Evolutionary conservation across 2,113 vertebrate species (phyloP).

Genomic region (Zosterops japonicus): DNA sequence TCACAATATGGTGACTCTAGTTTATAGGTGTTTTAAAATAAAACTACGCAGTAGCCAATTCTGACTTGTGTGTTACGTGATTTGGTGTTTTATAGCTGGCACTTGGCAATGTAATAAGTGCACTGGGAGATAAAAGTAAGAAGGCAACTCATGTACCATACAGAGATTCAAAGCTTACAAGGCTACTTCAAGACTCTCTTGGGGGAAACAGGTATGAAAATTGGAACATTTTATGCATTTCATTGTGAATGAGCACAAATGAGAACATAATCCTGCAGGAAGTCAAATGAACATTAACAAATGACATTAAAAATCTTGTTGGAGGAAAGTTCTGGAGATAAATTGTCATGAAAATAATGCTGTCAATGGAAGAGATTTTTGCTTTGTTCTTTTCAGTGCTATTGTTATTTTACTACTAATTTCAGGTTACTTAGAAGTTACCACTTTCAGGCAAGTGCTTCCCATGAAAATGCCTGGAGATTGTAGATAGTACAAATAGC

Average conservation of each 20-base stretch:
- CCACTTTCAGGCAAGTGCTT: neutral
- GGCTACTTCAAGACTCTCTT: conserved; percentile 93
- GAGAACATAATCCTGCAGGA: neutral
- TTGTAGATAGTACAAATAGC: neutral
- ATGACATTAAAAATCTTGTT: neutral
- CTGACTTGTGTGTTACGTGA: neutral
- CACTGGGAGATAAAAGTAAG: conserved; percentile 94
- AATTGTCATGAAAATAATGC: neutral
- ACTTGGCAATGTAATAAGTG: conserved; percentile 97
- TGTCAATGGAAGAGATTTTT: neutral
- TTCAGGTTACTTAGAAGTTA: neutral
- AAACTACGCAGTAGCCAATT: neutral
- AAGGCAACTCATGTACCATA: conserved; percentile 95
- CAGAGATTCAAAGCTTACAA: conserved; percentile 95
- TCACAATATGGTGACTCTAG: neutral
- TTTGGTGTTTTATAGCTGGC: conserved; percentile 82
- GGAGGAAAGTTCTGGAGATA: neutral
- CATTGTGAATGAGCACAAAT: neutral
- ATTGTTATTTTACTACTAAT: neutral
- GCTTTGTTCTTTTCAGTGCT: neutral
- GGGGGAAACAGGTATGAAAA: conserved; percentile 92
- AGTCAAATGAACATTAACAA: neutral
- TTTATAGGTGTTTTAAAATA: neutral
- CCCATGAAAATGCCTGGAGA: neutral
- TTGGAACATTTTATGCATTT: neutral